Base-by-base conservation (phyloP, 2,113 vertebrate genomes). In the Embiotoca jacksoni region DNA sequence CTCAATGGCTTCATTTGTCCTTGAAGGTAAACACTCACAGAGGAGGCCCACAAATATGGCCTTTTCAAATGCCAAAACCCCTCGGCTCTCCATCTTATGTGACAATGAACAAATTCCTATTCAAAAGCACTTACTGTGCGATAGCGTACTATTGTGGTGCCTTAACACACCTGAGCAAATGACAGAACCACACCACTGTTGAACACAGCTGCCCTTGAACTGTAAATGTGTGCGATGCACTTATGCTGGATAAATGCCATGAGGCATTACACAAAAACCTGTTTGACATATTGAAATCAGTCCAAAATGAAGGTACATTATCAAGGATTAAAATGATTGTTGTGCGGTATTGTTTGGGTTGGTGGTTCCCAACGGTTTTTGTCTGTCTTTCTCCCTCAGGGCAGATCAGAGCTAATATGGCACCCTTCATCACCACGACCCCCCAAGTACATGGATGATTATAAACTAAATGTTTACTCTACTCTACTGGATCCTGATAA, bases 1-100 rank as follows among this genome's bases (percentile, higher is more conserved):
- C 86, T 94, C 93, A 94, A 94, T 93, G 88, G 89, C 88, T 90
- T 88, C 91, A 88, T 94, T 94, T 93, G 93, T 93, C 91, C 92
- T 78, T 52, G 78, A 91, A 91, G 83, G 91, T 92, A 94, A 95
- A 94, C 92, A 94, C 85, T 82, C 81, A 64, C 82, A 62, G 75
- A 89, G 88, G 91, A 93, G 90, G 92, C 86, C 91, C 91, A 93
- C 92, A 92, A 91, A 94, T 92, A 89, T 88, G 92, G 92, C 88
- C 87, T 89, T 93, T 91, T 83, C 74, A 92, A 92, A 90, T 88
- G 89, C 90, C 90, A 86, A 72, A 85, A 85, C 94, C 85, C 81
- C 84, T 83, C 37, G 39, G 86, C 90, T 82, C 87, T 94, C 92
- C 89, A 88, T 92, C 93, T 93, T 89, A 76, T 85, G 86, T 89